A percentile compares a stretch with the other conserved stretches of the same genome.
phyloP scores from a whole-genome alignment of 2,888 invertebrate species.

The Acronicta aceris region DNA sequence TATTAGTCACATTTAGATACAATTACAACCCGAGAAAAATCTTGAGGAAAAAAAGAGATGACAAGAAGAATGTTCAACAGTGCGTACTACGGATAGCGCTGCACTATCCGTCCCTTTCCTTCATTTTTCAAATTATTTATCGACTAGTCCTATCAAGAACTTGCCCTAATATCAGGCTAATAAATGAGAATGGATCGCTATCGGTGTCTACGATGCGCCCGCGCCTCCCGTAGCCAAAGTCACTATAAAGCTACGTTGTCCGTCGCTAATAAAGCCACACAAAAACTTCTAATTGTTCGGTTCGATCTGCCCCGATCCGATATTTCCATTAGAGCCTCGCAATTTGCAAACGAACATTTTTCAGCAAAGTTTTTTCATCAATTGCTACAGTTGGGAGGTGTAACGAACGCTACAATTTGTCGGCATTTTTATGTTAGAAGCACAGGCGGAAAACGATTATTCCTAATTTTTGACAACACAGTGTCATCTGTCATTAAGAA shows the following conservation, averaged over 20 bases:
- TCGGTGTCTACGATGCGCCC: neutral
- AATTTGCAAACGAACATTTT: constrained; percentile 69
- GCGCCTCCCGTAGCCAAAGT: no score
- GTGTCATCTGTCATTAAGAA: no score
- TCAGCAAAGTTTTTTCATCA: constrained; percentile 32
- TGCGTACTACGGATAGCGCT: no score
- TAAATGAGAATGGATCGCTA: neutral
- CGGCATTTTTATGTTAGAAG: constrained; percentile 21
- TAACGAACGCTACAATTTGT: constrained; percentile 15
- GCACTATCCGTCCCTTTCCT: no score
- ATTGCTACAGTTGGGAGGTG: constrained; percentile 14
- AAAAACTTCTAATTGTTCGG: constrained; percentile 76
- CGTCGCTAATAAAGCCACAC: constrained; percentile 72
- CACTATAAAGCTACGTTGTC: constrained; percentile 9
- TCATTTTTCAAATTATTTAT: no score
- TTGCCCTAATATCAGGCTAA: neutral
- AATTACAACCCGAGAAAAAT: no score
- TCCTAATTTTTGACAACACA: constrained; percentile 11
- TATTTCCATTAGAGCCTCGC: constrained; percentile 72
- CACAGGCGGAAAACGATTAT: constrained; percentile 15
- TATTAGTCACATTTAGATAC: no score
- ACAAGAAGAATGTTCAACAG: no score
- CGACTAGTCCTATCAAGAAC: no score
- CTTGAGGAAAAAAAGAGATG: no score
- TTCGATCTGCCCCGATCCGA: constrained; percentile 66